Conservation (phyloP, 2,888 invertebrate genomes). For the Leptothorax acervorum region DNA sequence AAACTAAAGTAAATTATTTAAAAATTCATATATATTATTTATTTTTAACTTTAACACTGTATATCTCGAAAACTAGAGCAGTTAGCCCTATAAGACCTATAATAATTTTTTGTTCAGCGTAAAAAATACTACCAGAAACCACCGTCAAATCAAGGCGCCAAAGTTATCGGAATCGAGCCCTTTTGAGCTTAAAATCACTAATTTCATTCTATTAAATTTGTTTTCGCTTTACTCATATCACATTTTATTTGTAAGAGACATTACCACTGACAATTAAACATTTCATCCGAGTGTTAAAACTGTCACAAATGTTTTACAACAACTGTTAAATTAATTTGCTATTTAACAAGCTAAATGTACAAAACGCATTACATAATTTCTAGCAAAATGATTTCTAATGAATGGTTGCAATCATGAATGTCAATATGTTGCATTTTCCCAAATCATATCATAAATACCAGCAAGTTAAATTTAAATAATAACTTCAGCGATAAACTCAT, state of each 20-base stretch:
- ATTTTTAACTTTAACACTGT: too few relatives aligned
- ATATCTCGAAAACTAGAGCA: too few relatives aligned
- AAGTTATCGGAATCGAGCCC: too few relatives aligned
- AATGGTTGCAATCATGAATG: constrained; percentile 16
- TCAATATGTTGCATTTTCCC: constrained; percentile 23
- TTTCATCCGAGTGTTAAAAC: constrained; percentile 23
- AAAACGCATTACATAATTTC: constrained; percentile 29
- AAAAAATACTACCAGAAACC: too few relatives aligned
- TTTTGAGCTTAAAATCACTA: neutral
- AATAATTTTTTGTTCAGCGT: too few relatives aligned
- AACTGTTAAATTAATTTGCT: constrained; percentile 29
- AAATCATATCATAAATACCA: constrained; percentile 35
- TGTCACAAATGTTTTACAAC: constrained; percentile 18
- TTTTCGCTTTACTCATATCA: neutral
- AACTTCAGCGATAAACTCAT: constrained; percentile 1
- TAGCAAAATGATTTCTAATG: constrained; percentile 37
- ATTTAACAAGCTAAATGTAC: constrained; percentile 14
- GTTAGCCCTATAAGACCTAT: too few relatives aligned
- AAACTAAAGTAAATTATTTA: too few relatives aligned
- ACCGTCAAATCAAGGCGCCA: too few relatives aligned
- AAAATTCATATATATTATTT: too few relatives aligned
- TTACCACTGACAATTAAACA: constrained; percentile 5
- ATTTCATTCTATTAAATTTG: neutral
- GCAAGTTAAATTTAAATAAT: constrained; percentile 42
- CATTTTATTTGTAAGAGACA: constrained; percentile 3